These are phyloP conservation scores for Galagoides demidoff DNA, from an alignment of 2,797 vertebrate species.

Conservation along the genomic window DNA sequence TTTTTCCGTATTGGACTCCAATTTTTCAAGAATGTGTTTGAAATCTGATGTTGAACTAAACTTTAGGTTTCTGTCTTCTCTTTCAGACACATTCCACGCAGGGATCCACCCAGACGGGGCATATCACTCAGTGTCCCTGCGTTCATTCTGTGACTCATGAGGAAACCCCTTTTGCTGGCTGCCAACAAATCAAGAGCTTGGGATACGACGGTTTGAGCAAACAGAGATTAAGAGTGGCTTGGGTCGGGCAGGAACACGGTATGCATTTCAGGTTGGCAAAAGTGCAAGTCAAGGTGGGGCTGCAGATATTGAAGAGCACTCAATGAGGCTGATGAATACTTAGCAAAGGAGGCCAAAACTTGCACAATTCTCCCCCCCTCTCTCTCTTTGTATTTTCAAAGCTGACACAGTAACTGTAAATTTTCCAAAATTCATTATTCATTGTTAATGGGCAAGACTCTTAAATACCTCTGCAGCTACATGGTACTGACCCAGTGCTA, in stretches of 20 bases:
- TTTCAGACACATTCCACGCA: slow-evolving; percentile 64
- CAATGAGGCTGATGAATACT: slow-evolving; percentile 66
- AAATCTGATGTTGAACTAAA: slow-evolving; percentile 64
- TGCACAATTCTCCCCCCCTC: not conserved
- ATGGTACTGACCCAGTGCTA: slow-evolving; percentile 55
- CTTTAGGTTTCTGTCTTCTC: slow-evolving; percentile 64
- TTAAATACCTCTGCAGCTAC: slow-evolving; percentile 57
- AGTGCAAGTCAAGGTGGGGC: slow-evolving; percentile 73
- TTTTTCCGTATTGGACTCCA: not conserved
- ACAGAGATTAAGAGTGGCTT: slow-evolving; percentile 62
- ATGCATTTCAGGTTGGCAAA: slow-evolving; percentile 82
- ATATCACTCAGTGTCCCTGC: slow-evolving; percentile 57
- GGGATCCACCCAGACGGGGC: not conserved
- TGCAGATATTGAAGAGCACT: slow-evolving; percentile 64
- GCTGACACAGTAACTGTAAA: not conserved
- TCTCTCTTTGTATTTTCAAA: slow-evolving; percentile 72
- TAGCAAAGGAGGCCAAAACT: slow-evolving; percentile 61
- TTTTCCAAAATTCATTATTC: not conserved
- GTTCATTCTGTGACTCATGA: slow-evolving; percentile 35
- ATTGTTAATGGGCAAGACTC: not conserved
- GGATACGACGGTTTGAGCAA: slow-evolving; percentile 67
- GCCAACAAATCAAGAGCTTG: slow-evolving; percentile 74
- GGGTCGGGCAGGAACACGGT: slow-evolving; percentile 65
- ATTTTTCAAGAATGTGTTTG: slow-evolving; percentile 58
- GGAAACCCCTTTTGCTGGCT: slow-evolving; percentile 73